A percentile compares a stretch with the other conserved stretches of the same genome.
phyloP scores from a whole-genome alignment of 2,888 invertebrate species.

The Adineta ricciae region DNA sequence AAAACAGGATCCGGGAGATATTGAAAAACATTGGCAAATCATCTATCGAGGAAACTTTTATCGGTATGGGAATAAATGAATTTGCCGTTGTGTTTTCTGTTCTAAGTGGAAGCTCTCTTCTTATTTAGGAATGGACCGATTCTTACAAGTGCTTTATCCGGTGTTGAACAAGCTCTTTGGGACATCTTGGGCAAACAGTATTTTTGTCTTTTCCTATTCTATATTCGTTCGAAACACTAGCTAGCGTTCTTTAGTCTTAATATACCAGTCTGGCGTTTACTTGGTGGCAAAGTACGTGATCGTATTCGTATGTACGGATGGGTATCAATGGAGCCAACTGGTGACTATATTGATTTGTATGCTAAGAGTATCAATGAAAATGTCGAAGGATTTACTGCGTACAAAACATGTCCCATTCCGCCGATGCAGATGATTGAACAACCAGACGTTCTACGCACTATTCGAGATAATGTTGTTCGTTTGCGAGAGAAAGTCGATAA shows the following conservation, averaged over 20 bases:
- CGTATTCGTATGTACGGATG: neutral
- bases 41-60: neutral
- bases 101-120: no score
- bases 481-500: neutral
- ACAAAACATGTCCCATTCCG: neutral
- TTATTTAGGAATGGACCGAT: neutral
- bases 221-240: neutral
- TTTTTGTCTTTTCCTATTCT: neutral
- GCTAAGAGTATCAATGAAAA: slow-evolving; percentile 1
- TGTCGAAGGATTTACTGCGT: neutral
- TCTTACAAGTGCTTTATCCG: neutral
- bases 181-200: neutral
- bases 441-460: neutral
- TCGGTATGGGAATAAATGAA: neutral
- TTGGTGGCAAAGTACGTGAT: neutral
- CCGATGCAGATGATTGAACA: neutral
- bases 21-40: neutral
- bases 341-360: neutral
- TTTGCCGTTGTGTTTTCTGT: no score
- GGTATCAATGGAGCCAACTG: neutral
- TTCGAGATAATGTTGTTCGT: neutral
- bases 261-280: neutral
- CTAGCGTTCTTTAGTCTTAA: neutral
- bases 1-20: neutral
- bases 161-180: neutral